Conservation (phyloP, 2,888 invertebrate species). For the Ceraclea dissimilis region DNA sequence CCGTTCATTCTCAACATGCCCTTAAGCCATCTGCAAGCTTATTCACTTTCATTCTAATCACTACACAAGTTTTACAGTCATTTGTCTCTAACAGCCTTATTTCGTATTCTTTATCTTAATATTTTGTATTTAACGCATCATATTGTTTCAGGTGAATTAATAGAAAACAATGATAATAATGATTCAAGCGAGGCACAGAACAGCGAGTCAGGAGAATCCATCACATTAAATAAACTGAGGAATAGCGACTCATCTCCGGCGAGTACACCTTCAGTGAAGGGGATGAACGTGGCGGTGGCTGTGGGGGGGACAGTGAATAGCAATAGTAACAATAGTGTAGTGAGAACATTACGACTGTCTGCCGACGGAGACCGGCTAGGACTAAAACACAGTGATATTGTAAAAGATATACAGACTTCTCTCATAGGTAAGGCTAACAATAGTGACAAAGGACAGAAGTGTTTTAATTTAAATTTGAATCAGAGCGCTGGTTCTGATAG, state of each 20-base stretch:
- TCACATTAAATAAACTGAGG: conserved; percentile 31
- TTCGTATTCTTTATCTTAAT: neutral
- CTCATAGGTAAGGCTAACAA: conserved; percentile 45
- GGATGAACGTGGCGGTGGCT: neutral
- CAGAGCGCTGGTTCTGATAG: conserved; percentile 10
- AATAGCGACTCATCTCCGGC: conserved; percentile 11
- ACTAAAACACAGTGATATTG: conserved; percentile 43
- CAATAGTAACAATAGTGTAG: conserved; percentile 23
- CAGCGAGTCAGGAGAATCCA: conserved; percentile 38
- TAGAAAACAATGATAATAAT: conserved; percentile 47
- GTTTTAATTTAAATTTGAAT: conserved; percentile 13
- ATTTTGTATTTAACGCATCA: neutral
- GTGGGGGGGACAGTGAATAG: neutral
- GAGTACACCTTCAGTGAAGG: neutral
- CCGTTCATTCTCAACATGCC: too few relatives aligned
- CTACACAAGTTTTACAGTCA: too few relatives aligned
- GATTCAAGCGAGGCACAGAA: conserved; percentile 49
- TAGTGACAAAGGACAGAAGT: conserved; percentile 41
- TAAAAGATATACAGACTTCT: conserved; percentile 48
- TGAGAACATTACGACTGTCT: conserved; percentile 42
- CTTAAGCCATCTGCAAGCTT: too few relatives aligned
- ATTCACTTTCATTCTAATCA: too few relatives aligned
- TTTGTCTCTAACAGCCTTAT: too few relatives aligned
- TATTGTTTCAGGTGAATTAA: conserved; percentile 46
- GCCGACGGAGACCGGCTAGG: conserved; percentile 39